phyloP scores from a whole-genome alignment of 2,113 vertebrate genomes.

The Dicentrarchus labrax region DNA sequence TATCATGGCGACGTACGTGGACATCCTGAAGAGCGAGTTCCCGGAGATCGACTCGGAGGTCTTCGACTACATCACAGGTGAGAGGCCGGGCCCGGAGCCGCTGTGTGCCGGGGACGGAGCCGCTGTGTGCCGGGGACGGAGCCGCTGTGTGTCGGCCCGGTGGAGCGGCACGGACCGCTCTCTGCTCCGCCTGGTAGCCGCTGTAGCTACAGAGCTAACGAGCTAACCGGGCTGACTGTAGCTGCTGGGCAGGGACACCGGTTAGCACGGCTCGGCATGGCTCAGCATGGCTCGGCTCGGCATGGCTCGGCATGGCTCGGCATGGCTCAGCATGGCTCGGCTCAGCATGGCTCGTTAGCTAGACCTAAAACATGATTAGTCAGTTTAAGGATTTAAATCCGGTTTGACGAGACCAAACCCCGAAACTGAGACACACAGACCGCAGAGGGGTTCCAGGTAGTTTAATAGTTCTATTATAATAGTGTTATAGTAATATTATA shows the following conservation, averaged over 20 bases:
- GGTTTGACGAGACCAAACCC: neutral
- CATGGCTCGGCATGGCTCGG: slow-evolving; percentile 12
- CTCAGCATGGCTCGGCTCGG: too few relatives aligned
- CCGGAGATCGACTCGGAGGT: slow-evolving; percentile 94
- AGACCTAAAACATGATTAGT: neutral
- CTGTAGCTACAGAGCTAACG: slow-evolving; percentile 4
- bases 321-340: too few relatives aligned
- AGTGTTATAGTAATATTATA: neutral
- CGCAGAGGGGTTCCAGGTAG: neutral
- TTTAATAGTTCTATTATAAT: neutral
- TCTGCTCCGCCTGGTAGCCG: neutral
- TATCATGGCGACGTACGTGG: slow-evolving; percentile 95
- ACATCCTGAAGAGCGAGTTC: slow-evolving; percentile 96
- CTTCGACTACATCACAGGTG: slow-evolving; percentile 95
- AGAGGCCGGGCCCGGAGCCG: slow-evolving; percentile 17
- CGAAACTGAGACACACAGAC: too few relatives aligned
- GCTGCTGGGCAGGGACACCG: neutral
- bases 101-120: neutral
- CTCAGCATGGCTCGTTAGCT: slow-evolving; percentile 4
- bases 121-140: neutral
- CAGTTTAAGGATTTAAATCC: neutral
- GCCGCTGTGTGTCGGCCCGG: neutral
- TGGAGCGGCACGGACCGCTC: too few relatives aligned
- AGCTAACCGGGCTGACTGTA: slow-evolving; percentile 27
- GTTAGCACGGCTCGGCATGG: slow-evolving; percentile 9